Evolutionary conservation across 2,888 invertebrate species (phyloP).

Genomic region (Syrphus vitripennis): DNA sequence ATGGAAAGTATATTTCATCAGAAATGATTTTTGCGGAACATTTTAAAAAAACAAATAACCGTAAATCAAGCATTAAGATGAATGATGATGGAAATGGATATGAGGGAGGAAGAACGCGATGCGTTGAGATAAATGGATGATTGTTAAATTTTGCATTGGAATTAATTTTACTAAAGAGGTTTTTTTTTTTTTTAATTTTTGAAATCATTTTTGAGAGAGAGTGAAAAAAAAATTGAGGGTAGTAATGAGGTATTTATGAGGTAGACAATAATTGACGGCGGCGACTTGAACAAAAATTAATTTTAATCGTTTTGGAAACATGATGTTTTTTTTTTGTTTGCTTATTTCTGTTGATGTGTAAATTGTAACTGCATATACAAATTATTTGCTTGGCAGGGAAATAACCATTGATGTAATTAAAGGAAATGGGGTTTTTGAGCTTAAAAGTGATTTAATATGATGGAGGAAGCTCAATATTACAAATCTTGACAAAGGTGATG

Average conservation of each 20-base stretch:
- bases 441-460: neutral
- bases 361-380: conserved; percentile 15
- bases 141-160: neutral
- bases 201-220: conserved; percentile 7
- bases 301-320: conserved; percentile 45
- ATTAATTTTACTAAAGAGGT: conserved; percentile 6
- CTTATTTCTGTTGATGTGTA: conserved; percentile 17
- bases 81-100: conserved; percentile 36
- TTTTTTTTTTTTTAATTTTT: neutral
- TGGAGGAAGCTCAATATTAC: neutral
- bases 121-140: conserved; percentile 42
- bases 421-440: neutral
- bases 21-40: conserved; percentile 21
- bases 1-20: conserved; percentile 8
- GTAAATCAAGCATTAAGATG: conserved; percentile 65
- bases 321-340: conserved; percentile 10
- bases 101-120: neutral
- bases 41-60: conserved; percentile 54
- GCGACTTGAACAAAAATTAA: conserved; percentile 47
- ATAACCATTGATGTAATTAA: neutral
- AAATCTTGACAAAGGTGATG: neutral
- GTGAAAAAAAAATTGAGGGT: neutral
- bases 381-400: conserved; percentile 36
- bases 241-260: conserved; percentile 42
- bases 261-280: conserved; percentile 48